Conservation (phyloP, 2,888 invertebrate genomes). For the Tetrapedia diversipes region DNA sequence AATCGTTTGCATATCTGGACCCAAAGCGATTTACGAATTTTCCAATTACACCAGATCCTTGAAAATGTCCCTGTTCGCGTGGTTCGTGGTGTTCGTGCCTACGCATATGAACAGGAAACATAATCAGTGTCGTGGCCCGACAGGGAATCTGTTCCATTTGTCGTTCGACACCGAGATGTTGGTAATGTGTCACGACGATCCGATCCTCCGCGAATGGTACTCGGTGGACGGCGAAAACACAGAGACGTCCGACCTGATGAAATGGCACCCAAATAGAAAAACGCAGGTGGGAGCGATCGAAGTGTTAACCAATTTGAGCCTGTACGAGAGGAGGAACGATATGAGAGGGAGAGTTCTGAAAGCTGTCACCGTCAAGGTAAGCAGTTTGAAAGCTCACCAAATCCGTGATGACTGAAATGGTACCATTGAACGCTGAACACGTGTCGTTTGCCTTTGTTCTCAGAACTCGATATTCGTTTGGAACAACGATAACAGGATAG, state of each 20-base stretch:
- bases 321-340: constrained; percentile 59
- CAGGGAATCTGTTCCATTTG: constrained; percentile 66
- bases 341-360: constrained; percentile 55
- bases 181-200: constrained; percentile 57
- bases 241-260: constrained; percentile 44
- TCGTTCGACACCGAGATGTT: constrained; percentile 70
- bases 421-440: neutral
- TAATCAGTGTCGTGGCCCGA: constrained; percentile 60
- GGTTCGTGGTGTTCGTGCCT: constrained; percentile 65
- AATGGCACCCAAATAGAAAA: constrained; percentile 29
- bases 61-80: constrained; percentile 64
- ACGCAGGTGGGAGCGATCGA: neutral
- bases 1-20: constrained; percentile 45
- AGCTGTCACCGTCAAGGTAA: constrained; percentile 54
- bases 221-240: constrained; percentile 55
- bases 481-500: neutral
- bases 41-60: constrained; percentile 25
- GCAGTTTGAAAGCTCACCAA: neutral
- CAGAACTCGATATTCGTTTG: constrained; percentile 18
- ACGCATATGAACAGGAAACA: neutral
- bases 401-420: neutral
- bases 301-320: neutral
- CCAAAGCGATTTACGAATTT: constrained; percentile 40
- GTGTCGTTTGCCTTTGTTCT: neutral
- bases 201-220: constrained; percentile 71